Percentiles rank a stretch among this genome's conserved stretches.
Conservation (phyloP, 92 coral and sea anemone species). For the Palythoa grandis region DNA sequence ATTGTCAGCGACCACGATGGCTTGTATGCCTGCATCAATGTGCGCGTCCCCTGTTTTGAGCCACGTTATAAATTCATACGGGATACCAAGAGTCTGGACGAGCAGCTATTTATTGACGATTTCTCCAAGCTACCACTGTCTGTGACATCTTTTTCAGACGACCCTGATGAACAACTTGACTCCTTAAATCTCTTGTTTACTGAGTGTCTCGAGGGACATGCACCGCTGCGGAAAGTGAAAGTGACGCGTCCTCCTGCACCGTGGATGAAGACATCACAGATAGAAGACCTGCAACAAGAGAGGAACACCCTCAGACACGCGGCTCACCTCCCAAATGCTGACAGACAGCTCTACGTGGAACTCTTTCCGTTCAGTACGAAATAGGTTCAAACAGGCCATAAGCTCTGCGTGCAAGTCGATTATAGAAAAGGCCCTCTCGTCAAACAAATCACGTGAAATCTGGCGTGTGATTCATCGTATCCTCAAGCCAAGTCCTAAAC, state of each 20-base stretch:
- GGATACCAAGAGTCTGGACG: conserved; percentile 44
- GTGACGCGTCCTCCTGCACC: conserved; percentile 71
- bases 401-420: too few species aligned
- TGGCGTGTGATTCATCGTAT: conserved; percentile 58
- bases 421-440: not conserved
- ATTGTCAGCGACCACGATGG: conserved; percentile 71
- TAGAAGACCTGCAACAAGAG: conserved; percentile 34
- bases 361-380: conserved; percentile 37
- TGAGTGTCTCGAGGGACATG: conserved; percentile 29
- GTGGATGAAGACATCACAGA: conserved; percentile 54
- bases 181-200: conserved; percentile 40
- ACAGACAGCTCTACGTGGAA: conserved; percentile 6
- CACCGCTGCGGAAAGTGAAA: conserved; percentile 57
- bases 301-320: conserved; percentile 44
- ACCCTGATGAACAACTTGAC: conserved; percentile 65
- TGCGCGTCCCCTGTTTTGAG: conserved; percentile 38
- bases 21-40: conserved; percentile 34
- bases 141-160: conserved; percentile 40
- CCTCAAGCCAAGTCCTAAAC: too few species aligned
- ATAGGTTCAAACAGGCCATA: conserved; percentile 51
- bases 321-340: conserved; percentile 49
- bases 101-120: conserved; percentile 53
- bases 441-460: conserved; percentile 28
- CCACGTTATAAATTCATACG: conserved; percentile 58
- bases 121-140: conserved; percentile 59